Evolutionary conservation across 1,140 invertebrate species (phyloP), one percentile per base, ranked within the genome.

Genomic region (Euura lappo): DNA sequence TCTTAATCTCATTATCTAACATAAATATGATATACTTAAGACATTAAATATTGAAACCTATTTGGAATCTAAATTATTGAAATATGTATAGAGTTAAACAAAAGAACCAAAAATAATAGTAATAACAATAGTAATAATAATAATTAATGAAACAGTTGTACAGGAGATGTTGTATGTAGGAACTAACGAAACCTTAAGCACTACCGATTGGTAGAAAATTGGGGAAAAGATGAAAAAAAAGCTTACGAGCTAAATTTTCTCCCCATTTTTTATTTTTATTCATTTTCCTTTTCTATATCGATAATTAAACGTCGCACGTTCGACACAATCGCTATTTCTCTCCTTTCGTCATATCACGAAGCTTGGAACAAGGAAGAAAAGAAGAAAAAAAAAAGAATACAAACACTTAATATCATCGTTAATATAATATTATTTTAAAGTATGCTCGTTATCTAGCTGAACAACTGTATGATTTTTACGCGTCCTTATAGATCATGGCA

Each of bases 281-380:
- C 1, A 28, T 28, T 28, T 28, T 28, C 1, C 28, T 28, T 28
- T 28, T 28, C 28, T 28, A 28, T 28, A 28, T 28, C 28, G 28
- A 28, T 28, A 28, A 28, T 28, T 28, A 28, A 28, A 60, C 51
- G 6, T 60, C 51, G 51, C 51, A 60, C 5, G 51, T 68, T 79
- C 67, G 72, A 65, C 68, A 73, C 65, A 76, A 47, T 77, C 64
- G 77, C 47, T 76, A 28, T 28, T 28, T 28, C 28, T 28, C 28
- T 28, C 74, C 72, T 72, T 79, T 71, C 74, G 71, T 79, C 71
- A 74, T 79, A 79, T 76, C 28, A 77, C 74, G 68, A 79, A 77
- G 72, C 78, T 65, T 76, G 68, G 45, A 77, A 77, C 77, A 28
- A 28, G 28, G 28, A 28, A 28, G 28, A 28, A 28, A 28, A 28